These are phyloP conservation scores for Dinothrombium tinctorium DNA, from an alignment of 1,140 invertebrate genomes.

Conservation along the genomic window DNA sequence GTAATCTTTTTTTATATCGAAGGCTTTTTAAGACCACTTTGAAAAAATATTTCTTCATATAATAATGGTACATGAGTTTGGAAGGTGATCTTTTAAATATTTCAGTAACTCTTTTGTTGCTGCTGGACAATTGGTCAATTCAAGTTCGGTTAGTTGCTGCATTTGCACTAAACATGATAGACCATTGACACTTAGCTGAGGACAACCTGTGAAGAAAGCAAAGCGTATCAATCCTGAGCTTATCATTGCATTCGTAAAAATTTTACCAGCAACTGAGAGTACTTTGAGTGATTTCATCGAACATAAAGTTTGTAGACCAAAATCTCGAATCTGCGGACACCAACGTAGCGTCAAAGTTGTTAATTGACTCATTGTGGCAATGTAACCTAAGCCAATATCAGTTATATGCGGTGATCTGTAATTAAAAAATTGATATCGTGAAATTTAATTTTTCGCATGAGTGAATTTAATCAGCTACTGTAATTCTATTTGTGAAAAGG, in stretches of 20 bases:
- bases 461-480: neutral
- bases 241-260: neutral
- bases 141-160: conserved; percentile 61
- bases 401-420: conserved; percentile 47
- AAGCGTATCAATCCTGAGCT: neutral
- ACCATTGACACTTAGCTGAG: conserved; percentile 60
- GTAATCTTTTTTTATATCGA: too few relatives aligned
- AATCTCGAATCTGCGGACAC: conserved; percentile 80
- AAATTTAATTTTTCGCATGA: conserved; percentile 2
- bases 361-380: conserved; percentile 83
- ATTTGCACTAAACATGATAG: conserved; percentile 69
- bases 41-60: neutral
- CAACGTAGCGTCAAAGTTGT: conserved; percentile 66
- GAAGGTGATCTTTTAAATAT: conserved; percentile 69
- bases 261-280: conserved; percentile 64
- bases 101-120: conserved; percentile 67
- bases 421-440: neutral
- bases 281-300: conserved; percentile 73
- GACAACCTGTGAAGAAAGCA: conserved; percentile 34
- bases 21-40: too few relatives aligned
- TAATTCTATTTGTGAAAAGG: too few relatives aligned
- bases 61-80: conserved; percentile 16
- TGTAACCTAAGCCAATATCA: conserved; percentile 57
- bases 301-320: conserved; percentile 74
- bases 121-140: conserved; percentile 80